Base-by-base conservation (phyloP, 1,140 invertebrate genomes). In the Ephestia elutella region DNA sequence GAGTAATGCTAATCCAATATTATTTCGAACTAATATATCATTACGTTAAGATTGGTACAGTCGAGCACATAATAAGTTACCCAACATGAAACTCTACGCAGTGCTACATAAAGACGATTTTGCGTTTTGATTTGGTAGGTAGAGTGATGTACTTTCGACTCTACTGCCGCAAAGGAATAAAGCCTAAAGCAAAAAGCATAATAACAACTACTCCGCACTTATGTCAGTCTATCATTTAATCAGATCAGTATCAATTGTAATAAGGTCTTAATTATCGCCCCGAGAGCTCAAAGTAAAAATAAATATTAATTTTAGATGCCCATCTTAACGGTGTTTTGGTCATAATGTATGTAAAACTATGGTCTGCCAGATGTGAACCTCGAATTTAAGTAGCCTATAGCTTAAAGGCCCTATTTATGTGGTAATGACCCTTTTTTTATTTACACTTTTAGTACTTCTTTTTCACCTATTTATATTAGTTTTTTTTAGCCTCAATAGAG, bases 271-370 rank as follows among this genome's bases (percentile, higher is more conserved):
- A 44, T 44, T 44, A 44, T 17, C 5, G 38, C 38, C 38, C 38
- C 38, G 38, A 44, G 38, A 15, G 38, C 13, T 44, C 38, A 13
- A 15, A 44, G 15, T 44, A 44, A 44, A 44, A 44, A 44, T 44
- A 44, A 44, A 44, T 44, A 44, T 44, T 44, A 44, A 44, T 44
- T 44, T 44, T 15, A 44, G 38, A 44, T 44, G 38, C 38, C 38
- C 38, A 44, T 44, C 38, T 44, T 44, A 44, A 44, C 38, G 38
- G 38, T 44, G 10, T 44, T 10, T 10, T 10, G 38, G 5, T 17
- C 7, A 44, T 44, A 44, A 44, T 44, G 13, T 44, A 44, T 44
- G 38, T 44, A 44, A 44, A 44, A 15, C n/a, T 35, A 9, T 35
- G 4, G 7, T 32, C 15, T 44, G 38, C 38, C 38, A 44, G 38